phyloP scores from a whole-genome alignment of 2,113 vertebrate genomes.

The rat (Rattus norvegicus) region GRCr8 NC_086020.1:63216501-63217000 shows the following conservation, averaged over 20 bases:
- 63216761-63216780: slow-evolving; percentile 93
- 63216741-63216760: slow-evolving; percentile 85
- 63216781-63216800: slow-evolving; percentile 96
- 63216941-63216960: rapidly evolving
- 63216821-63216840: slow-evolving; percentile 98
- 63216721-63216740: slow-evolving; percentile 82
- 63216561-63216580: slow-evolving; percentile 83
- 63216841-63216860: slow-evolving; percentile 92
- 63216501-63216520: slow-evolving; percentile 85
- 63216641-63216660: slow-evolving; percentile 88
- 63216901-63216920: background rate
- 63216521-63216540: slow-evolving; percentile 79
- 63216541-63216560: slow-evolving; percentile 66
- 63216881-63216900: background rate
- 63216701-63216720: slow-evolving; percentile 81
- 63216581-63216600: slow-evolving; percentile 74
- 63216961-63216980: no score
- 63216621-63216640: slow-evolving; percentile 84
- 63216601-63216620: slow-evolving; percentile 56
- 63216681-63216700: slow-evolving; percentile 89
- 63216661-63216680: slow-evolving; percentile 96
- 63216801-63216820: slow-evolving; percentile 98
- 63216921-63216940: rapidly evolving
- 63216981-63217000: background rate
- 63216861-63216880: rapidly evolving